Evolutionary conservation across 2,888 invertebrate species (phyloP), one percentile per base, ranked within the genome.

Genomic region (Aradus depressus): DNA sequence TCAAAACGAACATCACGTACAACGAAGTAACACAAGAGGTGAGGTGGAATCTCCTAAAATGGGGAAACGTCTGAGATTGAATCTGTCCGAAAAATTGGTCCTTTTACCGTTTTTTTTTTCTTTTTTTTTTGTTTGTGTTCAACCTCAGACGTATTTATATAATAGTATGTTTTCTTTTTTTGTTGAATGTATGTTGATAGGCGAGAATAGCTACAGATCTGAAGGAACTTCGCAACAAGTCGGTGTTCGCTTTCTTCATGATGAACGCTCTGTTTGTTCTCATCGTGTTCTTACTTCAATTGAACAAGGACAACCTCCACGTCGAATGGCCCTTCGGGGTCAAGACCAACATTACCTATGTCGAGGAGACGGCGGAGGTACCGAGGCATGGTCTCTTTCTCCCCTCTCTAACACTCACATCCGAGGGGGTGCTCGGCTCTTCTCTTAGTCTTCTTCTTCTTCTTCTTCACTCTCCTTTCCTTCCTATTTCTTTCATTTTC

Each of bases 251-350:
- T 69, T 95, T 96, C 82, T 87, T 96, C 76, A 96, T 97, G 95
- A 86, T 96, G 79, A 98, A 97, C 81, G 90, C 95, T 72, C 82
- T 97, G 69, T 97, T 96, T 82, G 91, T 96, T 70, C 83, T 97
- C 75, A 89, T 95, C 74, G 93, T 97, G 68, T 91, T 97, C 76
- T 85, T 97, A 72, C 85, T 98, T 70, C 96, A 97, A 82, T 81
- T 96, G 73, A 93, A 96, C 77, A 95, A 95, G 82, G 91, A 93
- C 77, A 88, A 89, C 75, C 81, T 96, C 70, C 91, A 95, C 76
- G 84, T 95, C 74, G 80, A 90, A 75, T 95, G 95, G 95, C 95
- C 93, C 68, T 80, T 91, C 68, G 90, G 90, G 70, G 84, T 89
- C 72, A 86, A 85, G 77, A 89, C 88, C 71, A 92, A 92, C 76